Evolutionary conservation across 2,797 vertebrate species (phyloP).

Genomic region (Dromococcyx pavoninus): DNA sequence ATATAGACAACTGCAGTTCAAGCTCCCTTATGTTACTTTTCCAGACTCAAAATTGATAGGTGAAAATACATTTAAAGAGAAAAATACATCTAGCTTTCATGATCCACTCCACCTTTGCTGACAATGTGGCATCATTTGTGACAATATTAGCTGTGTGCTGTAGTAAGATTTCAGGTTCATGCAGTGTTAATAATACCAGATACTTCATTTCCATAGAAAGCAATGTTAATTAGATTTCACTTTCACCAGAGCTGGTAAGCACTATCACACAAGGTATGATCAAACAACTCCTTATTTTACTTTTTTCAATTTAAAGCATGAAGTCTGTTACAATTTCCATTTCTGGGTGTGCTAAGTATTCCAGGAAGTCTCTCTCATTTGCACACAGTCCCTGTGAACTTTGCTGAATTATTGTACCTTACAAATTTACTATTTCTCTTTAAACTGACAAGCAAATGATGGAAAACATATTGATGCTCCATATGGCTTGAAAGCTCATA

Average conservation of each 20-base stretch:
- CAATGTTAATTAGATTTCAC: neutral
- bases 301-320: neutral
- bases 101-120: neutral
- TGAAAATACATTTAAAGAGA: neutral
- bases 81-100: neutral
- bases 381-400: neutral
- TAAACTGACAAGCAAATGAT: neutral
- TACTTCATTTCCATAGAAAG: neutral
- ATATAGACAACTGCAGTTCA: neutral
- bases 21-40: neutral
- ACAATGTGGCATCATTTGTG: neutral
- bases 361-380: neutral
- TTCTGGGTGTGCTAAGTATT: neutral
- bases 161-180: neutral
- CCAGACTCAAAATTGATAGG: neutral
- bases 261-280: neutral
- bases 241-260: neutral
- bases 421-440: neutral
- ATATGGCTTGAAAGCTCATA: neutral
- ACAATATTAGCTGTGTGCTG: neutral
- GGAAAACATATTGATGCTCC: constrained; percentile 3
- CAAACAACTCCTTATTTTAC: neutral
- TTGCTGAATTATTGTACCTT: neutral
- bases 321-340: neutral
- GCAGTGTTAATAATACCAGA: neutral